phyloP scores from a whole-genome alignment of 92 coral and sea anemone species.

The Bergia sp. region DNA sequence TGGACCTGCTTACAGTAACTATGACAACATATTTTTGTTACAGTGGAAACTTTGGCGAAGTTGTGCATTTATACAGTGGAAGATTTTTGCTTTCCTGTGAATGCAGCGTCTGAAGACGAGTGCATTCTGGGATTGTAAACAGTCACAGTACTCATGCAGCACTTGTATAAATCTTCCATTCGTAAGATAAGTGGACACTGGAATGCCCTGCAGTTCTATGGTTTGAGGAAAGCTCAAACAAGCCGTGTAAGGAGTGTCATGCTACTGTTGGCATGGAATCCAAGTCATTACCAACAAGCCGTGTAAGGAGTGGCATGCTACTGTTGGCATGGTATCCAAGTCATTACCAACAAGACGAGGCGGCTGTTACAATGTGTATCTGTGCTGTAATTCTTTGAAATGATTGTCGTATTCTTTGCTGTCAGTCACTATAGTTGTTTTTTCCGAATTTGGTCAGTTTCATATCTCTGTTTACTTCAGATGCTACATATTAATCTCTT shows the following conservation, averaged over 20 bases:
- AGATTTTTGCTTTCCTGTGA: background rate
- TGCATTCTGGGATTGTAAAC: slow-evolving; percentile 2
- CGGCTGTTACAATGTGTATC: background rate
- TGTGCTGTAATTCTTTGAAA: background rate
- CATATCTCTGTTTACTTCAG: background rate
- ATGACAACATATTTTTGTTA: slow-evolving; percentile 31
- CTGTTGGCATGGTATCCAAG: background rate
- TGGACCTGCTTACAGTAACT: background rate
- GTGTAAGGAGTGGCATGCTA: background rate
- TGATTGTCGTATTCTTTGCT: background rate
- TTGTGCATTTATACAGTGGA: background rate
- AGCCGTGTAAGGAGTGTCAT: background rate
- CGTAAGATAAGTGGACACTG: background rate
- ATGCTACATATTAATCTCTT: background rate
- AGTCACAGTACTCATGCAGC: background rate
- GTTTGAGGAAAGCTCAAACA: background rate
- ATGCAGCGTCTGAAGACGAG: slow-evolving; percentile 35
- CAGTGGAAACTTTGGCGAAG: slow-evolving; percentile 16
- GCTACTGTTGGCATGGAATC: background rate
- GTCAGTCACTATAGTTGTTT: background rate
- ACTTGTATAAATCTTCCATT: background rate
- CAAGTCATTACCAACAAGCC: background rate
- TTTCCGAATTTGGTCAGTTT: background rate
- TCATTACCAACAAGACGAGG: background rate
- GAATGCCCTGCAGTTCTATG: background rate